Evolutionary conservation across 2,797 vertebrate species (phyloP).

Genomic region (Premnoplex brunnescens): DNA sequence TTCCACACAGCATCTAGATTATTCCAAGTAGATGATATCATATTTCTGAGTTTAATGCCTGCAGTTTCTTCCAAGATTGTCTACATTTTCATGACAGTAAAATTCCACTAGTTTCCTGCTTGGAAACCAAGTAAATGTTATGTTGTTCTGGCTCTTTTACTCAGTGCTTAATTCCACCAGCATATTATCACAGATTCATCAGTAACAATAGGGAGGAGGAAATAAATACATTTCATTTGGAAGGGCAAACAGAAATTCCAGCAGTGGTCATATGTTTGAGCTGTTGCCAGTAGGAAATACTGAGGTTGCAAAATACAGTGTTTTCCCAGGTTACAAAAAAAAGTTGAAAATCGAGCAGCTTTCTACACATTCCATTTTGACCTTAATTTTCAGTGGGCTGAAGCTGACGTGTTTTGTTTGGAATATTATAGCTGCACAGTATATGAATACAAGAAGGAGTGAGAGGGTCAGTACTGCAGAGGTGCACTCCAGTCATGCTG

Average conservation of each 20-base stretch:
- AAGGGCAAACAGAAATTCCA: constrained; percentile 43
- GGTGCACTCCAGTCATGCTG: background rate
- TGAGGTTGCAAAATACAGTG: constrained; percentile 36
- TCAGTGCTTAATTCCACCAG: constrained; percentile 3
- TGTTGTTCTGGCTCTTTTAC: constrained; percentile 2
- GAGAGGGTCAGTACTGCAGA: background rate
- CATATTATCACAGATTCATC: background rate
- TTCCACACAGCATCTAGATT: background rate
- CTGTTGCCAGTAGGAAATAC: constrained; percentile 32
- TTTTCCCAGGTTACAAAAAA: constrained; percentile 6
- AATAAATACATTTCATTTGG: constrained; percentile 13
- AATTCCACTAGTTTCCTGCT: constrained; percentile 21
- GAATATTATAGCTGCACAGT: background rate
- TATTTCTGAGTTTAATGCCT: background rate
- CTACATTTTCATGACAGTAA: background rate
- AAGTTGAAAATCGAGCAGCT: background rate
- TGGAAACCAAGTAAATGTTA: constrained; percentile 22
- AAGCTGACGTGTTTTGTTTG: background rate
- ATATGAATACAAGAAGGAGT: background rate
- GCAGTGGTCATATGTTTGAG: background rate
- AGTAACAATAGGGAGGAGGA: background rate
- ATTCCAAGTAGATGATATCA: background rate
- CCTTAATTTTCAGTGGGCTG: background rate
- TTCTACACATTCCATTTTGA: background rate
- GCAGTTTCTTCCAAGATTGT: background rate